phyloP scores from a whole-genome alignment of 2,888 invertebrate genomes.

The Drosophila basisetae region DNA sequence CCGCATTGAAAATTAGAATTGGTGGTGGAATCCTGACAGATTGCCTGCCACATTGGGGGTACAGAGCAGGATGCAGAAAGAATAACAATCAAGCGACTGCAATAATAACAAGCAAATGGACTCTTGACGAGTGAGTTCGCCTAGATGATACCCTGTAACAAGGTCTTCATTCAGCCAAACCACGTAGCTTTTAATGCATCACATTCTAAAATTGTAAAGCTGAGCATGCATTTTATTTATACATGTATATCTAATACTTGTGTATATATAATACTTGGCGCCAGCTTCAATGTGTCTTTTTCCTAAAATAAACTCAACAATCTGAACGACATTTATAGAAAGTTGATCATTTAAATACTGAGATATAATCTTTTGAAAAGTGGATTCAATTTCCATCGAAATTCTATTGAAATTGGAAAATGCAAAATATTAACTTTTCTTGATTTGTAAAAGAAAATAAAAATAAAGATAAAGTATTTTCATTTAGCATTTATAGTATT shows the following conservation, averaged over 20 bases:
- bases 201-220: background rate
- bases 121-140: background rate
- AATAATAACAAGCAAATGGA: conserved; percentile 20
- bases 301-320: background rate
- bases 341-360: background rate
- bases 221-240: background rate
- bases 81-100: conserved; percentile 78
- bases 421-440: background rate
- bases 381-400: background rate
- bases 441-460: background rate
- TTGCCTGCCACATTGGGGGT: conserved; percentile 41
- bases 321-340: background rate
- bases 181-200: rapidly evolving
- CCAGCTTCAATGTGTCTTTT: background rate
- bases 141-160: background rate
- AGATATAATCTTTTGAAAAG: background rate
- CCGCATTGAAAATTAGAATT: conserved; percentile 21
- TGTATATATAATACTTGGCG: background rate
- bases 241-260: too few species aligned
- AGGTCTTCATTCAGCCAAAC: background rate
- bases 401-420: background rate
- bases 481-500: too few species aligned
- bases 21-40: conserved; percentile 47
- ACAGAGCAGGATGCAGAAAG: conserved; percentile 62
- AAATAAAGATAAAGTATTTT: background rate